Base-by-base conservation (phyloP, 2,113 vertebrate species). In the Lasiurus borealis region DNA sequence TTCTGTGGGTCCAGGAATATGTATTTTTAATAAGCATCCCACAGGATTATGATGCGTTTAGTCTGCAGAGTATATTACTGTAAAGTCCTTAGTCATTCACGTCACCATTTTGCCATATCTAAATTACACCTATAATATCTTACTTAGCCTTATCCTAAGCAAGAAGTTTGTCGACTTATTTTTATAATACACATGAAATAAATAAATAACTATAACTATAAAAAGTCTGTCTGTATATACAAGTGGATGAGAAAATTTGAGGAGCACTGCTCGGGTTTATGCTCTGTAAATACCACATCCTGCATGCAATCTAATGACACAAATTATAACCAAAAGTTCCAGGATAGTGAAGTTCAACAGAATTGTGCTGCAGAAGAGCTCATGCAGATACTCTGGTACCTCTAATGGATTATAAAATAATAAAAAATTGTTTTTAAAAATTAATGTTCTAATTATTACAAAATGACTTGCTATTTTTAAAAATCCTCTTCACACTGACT, bases 321-420 rank as follows among this genome's bases (percentile, higher is more conserved):
- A 91, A 89, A 82, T 81, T 88, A n/a, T n/a, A 92, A 77, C 46
- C 48, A 54, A 90, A 92, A 96, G 19, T 83, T 93, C 18, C 77
- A 80, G 7, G 59, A 25, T 4, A 85, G 44, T 80, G 31, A 95
- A 89, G 12, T 52, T 66, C 66, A 69, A 59, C 44, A 81, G 59
- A 95, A 87, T 6, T 72, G 19, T 90, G 85, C 68, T 88, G 87
- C 23, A 64, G 54, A 77, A 83, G 34, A 64, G 19, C 25, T 59
- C 71, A 89, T 14, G 16, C 7, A 83, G 44, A 72, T 77, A 89
- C 31, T 59, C 23, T 69, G 25, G 29, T 82, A 57, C 12, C 75
- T 80, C 82, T 62, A 64, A 50, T 71, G 6, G 14, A 72, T 78
- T 87, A 80, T 25, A 68, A 95, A 95, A 57, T 15, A 91, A 84